Conservation (phyloP, 2,113 vertebrate genomes). For the Mola mola region DNA sequence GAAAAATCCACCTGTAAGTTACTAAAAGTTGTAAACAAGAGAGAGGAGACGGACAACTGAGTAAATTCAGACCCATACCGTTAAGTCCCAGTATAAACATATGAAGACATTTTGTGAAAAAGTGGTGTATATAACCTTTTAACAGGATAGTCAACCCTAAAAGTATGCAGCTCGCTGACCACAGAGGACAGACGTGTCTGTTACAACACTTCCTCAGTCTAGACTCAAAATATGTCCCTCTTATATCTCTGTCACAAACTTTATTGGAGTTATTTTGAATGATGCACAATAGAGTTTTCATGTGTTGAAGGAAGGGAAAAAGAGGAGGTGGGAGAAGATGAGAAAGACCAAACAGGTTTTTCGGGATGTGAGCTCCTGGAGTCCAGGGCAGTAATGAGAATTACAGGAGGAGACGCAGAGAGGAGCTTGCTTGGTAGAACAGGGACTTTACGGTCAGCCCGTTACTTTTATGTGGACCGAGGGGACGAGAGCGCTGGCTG, state of each 20-base stretch:
- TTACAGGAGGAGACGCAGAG: constrained; percentile 65
- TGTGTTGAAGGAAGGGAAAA: constrained; percentile 27
- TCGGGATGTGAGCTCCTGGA: constrained; percentile 57
- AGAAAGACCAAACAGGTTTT: constrained; percentile 48
- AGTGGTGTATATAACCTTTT: constrained; percentile 26
- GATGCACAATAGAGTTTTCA: constrained; percentile 46
- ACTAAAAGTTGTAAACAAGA: background rate
- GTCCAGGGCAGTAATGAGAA: constrained; percentile 77
- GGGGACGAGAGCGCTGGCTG: constrained; percentile 49
- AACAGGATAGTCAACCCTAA: constrained; percentile 15
- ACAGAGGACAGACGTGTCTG: constrained; percentile 42
- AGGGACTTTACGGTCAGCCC: constrained; percentile 43
- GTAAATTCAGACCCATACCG: background rate
- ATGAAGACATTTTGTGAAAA: constrained; percentile 14
- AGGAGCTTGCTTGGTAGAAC: constrained; percentile 36
- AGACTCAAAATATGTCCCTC: constrained; percentile 74
- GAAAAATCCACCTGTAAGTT: no score
- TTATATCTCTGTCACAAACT: constrained; percentile 62
- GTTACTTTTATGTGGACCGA: constrained; percentile 64
- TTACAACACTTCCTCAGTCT: constrained; percentile 71
- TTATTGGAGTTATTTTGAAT: constrained; percentile 65
- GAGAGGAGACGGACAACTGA: background rate
- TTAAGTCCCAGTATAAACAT: no score
- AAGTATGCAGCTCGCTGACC: constrained; percentile 56
- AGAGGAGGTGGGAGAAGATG: constrained; percentile 12